Percentiles rank a stretch among this genome's conserved stretches.
phyloP scores from a whole-genome alignment of 1,140 invertebrate genomes.

The Oryctes rhinoceros region DNA sequence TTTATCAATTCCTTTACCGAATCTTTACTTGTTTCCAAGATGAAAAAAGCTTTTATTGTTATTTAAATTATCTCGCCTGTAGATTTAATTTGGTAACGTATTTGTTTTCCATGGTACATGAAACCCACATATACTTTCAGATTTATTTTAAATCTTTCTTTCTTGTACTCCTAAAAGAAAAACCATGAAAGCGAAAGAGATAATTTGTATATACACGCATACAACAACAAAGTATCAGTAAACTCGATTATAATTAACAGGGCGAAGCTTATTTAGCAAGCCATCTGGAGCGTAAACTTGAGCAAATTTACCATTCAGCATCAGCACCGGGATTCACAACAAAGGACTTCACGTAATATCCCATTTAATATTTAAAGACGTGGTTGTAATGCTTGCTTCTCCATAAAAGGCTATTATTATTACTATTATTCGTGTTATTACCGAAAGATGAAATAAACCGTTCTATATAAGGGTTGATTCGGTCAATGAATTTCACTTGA shows the following conservation, averaged over 20 bases:
- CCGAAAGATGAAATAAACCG: constrained; percentile 7
- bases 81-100: too few species aligned
- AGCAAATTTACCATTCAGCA: background rate
- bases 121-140: too few species aligned
- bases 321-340: background rate
- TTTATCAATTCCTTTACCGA: too few species aligned
- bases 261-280: background rate
- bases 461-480: background rate
- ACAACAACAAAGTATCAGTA: background rate
- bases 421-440: too few species aligned
- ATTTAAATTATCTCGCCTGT: too few species aligned
- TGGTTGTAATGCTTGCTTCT: too few species aligned
- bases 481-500: too few species aligned
- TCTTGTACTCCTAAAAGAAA: background rate
- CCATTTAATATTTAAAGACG: background rate
- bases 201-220: constrained; percentile 1
- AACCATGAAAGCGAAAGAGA: background rate
- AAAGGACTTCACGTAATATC: background rate
- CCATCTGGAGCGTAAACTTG: background rate
- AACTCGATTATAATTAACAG: background rate
- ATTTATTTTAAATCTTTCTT: background rate
- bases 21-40: too few species aligned
- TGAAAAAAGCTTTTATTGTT: too few species aligned
- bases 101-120: too few species aligned
- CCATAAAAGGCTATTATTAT: too few species aligned